Percentiles rank a stretch among this genome's conserved stretches.
Evolutionary conservation across 2,113 vertebrate species (phyloP).

Genomic region (Zosterops borbonicus): DNA sequence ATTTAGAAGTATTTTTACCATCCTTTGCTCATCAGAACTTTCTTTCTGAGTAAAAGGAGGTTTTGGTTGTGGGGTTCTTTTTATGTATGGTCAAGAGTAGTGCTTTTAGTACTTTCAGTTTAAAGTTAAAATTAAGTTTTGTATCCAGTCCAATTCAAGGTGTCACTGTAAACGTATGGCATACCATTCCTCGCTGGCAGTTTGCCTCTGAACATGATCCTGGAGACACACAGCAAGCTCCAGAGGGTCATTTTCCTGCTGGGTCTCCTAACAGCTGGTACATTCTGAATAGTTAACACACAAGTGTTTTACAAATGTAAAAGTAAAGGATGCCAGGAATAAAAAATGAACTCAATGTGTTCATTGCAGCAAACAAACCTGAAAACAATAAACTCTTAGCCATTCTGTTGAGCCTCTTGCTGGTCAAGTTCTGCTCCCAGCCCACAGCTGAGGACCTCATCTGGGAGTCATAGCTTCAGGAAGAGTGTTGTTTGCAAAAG

Average conservation of each 20-base stretch:
- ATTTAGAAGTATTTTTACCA: neutral
- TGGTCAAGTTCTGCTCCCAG: neutral
- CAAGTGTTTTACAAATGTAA: neutral
- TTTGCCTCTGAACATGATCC: neutral
- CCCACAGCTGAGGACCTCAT: neutral
- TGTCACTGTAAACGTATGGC: neutral
- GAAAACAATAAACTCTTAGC: neutral
- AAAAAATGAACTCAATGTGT: neutral
- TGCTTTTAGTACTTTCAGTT: neutral
- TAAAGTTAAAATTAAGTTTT: neutral
- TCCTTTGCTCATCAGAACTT: neutral
- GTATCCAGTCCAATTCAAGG: neutral
- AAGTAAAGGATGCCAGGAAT: neutral
- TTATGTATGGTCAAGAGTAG: neutral
- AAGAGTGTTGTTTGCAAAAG: neutral
- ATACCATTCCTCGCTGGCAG: neutral
- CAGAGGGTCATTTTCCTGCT: neutral
- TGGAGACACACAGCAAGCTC: neutral
- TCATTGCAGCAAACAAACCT: neutral
- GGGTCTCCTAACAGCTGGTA: slow-evolving; percentile 21
- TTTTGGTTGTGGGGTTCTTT: neutral
- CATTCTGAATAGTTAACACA: neutral
- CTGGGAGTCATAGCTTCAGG: neutral
- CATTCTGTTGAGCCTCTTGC: neutral
- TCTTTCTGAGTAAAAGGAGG: neutral